Evolutionary conservation across 1,140 invertebrate species (phyloP), one percentile per base, ranked within the genome.

Genomic region (Cydia amplana): DNA sequence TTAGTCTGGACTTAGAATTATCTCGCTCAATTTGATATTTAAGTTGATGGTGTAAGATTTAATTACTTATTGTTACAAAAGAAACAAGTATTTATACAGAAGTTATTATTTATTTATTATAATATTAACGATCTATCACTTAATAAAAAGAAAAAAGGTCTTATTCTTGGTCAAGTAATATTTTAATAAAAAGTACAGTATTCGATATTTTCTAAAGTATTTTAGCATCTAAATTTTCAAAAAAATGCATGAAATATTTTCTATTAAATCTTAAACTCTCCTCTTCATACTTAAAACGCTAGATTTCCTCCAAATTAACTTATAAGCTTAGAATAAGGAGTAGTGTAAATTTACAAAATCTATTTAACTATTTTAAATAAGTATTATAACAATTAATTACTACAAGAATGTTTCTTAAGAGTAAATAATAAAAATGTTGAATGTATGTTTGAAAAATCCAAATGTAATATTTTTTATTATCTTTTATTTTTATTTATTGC

Each of bases 181-280:
- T 23, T 60, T 60, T 23, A 9, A 60, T 10, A 5, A 32, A 32
- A 32, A 32, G 6, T 28, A 10, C 9, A n/a, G n/a, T 46, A 16
- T 0, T 4, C 14, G 2, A 46, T 46, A 46, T 46, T 46, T 46
- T 46, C 12, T 46, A 23, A 60, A 23, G 4, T 60, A 23, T 12
- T 60, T 23, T 51, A 51, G 3, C n/a, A 12, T 60, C 20, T 60
- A 2, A 60, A 23, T 18, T 4, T 55, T 55, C 12, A 49, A 55
- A 7, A 60, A 60, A 60, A 23, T 60, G 20, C 55, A 60, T 60
- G 55, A 60, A 23, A 60, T 60, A 60, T 60, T 12, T 23, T 60
- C 55, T 55, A 55, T 9, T 60, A 10, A 60, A 60, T 60, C 18
- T 23, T 60, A 23, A 7, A 9, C 20, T 23, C 20, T 60, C 55